A percentile compares a stretch with the other conserved stretches of the same genome.
These are phyloP conservation scores for Tetramorium alpestre DNA, from an alignment of 1,140 invertebrate genomes.

Conservation along the genomic window DNA sequence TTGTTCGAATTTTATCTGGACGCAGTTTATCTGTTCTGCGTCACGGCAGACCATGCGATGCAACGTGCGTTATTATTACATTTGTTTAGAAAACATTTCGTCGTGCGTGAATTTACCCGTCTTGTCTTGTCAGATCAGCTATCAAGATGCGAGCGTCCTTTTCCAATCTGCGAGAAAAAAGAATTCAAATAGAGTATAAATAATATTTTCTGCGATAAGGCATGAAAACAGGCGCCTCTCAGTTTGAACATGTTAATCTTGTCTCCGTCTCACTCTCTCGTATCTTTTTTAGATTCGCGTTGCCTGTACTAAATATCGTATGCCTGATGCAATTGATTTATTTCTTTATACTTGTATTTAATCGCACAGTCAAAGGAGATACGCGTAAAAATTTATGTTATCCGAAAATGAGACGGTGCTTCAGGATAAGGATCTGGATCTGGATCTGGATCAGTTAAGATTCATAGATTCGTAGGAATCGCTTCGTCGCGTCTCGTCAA, in stretches of 20 bases:
- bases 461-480: neutral
- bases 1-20: constrained; percentile 19
- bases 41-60: neutral
- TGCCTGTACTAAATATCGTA: neutral
- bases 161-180: neutral
- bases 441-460: neutral
- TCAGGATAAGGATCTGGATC: neutral
- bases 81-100: constrained; percentile 5
- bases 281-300: neutral
- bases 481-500: neutral
- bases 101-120: neutral
- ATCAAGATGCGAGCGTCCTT: neutral
- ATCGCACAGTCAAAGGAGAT: neutral
- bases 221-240: neutral
- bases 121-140: neutral
- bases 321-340: neutral
- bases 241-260: neutral
- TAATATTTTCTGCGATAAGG: neutral
- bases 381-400: neutral
- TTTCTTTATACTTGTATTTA: neutral
- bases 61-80: neutral
- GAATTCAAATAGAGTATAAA: neutral
- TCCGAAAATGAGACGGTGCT: neutral
- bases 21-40: neutral
- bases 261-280: neutral